Evolutionary conservation across 2,888 invertebrate genomes (phyloP), one percentile per base, ranked within the genome.

Genomic region (Cryptocephalus primarius): DNA sequence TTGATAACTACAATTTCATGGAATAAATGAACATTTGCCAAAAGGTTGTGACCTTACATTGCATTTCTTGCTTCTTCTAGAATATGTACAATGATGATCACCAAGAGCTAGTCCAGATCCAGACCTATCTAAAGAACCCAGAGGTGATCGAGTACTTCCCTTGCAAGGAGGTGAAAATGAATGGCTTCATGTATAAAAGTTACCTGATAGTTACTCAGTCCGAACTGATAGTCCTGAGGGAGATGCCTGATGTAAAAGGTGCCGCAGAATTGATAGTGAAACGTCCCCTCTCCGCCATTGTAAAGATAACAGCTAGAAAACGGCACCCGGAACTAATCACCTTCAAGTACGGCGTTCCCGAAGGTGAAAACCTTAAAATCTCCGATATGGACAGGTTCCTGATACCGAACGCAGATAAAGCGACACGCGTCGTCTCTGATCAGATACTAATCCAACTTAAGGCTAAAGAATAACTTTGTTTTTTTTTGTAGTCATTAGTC

Each of bases 251-350:
- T 49, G 78, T 80, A 55, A 82, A 81, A 61, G 91, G 88, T 1
- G 79, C 80, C 55, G 93, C 88, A 0, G 85, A 88, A 66, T 80
- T 96, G 0, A 85, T 92, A 62, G 88, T 91, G 0, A 80, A 89
- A 51, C 79, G 95, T 46, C 88, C 91, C 0, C 74, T 99, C 45
- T 85, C 90, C 2, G 88, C 89, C 43, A 91, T 99, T 59, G 90
- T 96, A 8, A 94, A 92, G 74, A 99, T 99, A 51, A 97, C 97
- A 1, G 94, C 95, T 9, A 92, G 94, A 67, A 94, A 94, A 68
- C 82, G 87, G 47, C 88, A 91, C 67, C 95, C 96, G 0, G 93
- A 97, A 71, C 74, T 97, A 59, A 94, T 99, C 52, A 97, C 97
- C 1, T 96, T 99, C 69, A 93, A 94, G 68, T 96, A 96, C 67